Base-by-base conservation (phyloP, 1,140 invertebrate genomes). In the Drosophila elegans region DNA sequence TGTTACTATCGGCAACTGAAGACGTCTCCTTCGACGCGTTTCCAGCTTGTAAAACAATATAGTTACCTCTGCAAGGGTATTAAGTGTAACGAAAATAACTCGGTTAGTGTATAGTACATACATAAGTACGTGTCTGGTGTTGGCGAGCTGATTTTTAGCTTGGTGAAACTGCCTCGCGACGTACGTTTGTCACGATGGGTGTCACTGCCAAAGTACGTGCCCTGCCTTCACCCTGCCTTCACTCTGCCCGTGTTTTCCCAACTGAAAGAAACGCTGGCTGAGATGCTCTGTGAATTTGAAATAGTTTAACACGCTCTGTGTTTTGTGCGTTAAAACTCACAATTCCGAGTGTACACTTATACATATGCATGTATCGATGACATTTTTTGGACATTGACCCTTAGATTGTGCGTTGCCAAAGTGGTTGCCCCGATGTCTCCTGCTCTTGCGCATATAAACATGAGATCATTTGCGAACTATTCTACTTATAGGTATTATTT, bases 351-450 rank as follows among this genome's bases (percentile, higher is more conserved):
- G 4, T 46, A 11, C 34, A 42, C 27, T 53, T 48, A 57, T 46
- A 53, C 46, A 41, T 56, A 29, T 5, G 27, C 5, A 42, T 16
- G 29, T 27, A 13, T 78, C 62, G 53, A 44, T 51, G 59, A 42
- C 59, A 79, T 52, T 74, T 79, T 74, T 64, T 79, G 76, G 76
- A 52, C 71, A 79, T 75, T 80, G 64, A 78, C 78, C 76, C 66
- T 56, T 63, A 27, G 11, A 16, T 45, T 45, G 3, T 16, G n/a
- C 12, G 25, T n/a, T 10, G 21, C 12, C 13, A 44, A 16, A 21
- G n/a, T 36, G 16, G 16, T 21, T 32, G 29, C 6, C 5, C 7
- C 7, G 6, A 32, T 32, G 1, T 2, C 6, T 32, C 25, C 5
- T 78, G 57, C 59, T 68, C 76, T 72, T 57, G 60, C 71, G 57